Conservation (phyloP, 2,888 invertebrate genomes). For the Noctua fimbriata region DNA sequence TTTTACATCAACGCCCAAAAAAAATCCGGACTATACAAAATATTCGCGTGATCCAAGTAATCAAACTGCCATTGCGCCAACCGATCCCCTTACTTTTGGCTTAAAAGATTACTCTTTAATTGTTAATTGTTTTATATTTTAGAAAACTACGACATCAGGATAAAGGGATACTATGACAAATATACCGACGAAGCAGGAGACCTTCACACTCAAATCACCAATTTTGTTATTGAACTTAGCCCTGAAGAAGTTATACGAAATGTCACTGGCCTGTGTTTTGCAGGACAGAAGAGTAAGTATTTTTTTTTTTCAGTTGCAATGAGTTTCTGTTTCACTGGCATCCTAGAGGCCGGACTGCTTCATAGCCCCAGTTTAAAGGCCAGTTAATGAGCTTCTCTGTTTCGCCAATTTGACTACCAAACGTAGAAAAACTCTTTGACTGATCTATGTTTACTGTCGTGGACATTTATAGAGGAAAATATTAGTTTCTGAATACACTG, state of each 20-base stretch:
- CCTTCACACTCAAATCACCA: constrained; percentile 30
- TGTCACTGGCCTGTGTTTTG: constrained; percentile 12
- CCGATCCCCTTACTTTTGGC: neutral
- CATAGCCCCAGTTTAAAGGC: neutral
- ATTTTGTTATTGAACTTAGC: constrained; percentile 14
- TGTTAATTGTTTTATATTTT: neutral
- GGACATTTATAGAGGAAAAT: neutral
- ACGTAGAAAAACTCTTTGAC: neutral
- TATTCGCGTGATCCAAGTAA: neutral
- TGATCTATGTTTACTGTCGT: neutral
- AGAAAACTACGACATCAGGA: constrained; percentile 29
- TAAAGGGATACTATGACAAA: constrained; percentile 32
- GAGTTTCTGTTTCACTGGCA: neutral
- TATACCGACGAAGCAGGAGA: constrained; percentile 21
- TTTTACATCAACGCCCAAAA: neutral
- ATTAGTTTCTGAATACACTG: neutral
- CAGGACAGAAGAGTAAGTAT: constrained; percentile 5
- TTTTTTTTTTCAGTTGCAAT: too few species aligned
- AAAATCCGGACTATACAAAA: neutral
- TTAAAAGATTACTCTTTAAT: neutral
- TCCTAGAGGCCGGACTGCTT: neutral
- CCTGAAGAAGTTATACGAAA: constrained; percentile 23
- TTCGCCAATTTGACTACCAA: neutral
- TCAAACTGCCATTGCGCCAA: neutral
- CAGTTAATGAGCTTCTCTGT: neutral